Base-by-base conservation (phyloP, 92 coral and sea anemone species). In the Muricea muricata region DNA sequence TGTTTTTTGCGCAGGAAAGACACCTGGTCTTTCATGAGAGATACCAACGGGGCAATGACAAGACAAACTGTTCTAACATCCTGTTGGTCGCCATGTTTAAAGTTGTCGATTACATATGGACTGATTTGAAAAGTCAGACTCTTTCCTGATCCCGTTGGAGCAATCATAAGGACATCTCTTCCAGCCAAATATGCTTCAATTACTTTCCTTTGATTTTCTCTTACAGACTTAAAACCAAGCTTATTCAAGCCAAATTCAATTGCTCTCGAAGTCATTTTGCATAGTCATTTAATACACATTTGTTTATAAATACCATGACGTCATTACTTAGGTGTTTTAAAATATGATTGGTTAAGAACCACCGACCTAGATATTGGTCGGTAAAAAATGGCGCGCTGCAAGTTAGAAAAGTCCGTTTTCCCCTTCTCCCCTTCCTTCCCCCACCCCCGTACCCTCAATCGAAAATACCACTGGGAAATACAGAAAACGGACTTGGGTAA, bases 351-450 rank as follows among this genome's bases (percentile, higher is more conserved):
- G 21, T 82, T 76, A 82, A 76, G 41, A 76, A 35, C 83, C 86
- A 25, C 86, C 65, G 63, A 82, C 81, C 86, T 54, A 71, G 46
- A 82, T 65, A 35, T 57, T 40, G 86, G 81, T 54, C 34, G 86
- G 86, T 68, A 42, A 82, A 82, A 69, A 67, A 69, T 42, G 80
- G 86, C 86, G 86, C 86, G 86, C 17, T 13, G 86, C 86, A 81
- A 31, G 56, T 37, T 47, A 25, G 48, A 41, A 26, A 47, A 47
- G 79, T 26, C 79, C 31, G 79, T 75, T 41, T 31, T 6, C 33
- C 81, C 79, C 46, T 58, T 0, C 79, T 17, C 79, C 54, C 40
- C 54, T 18, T 58, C 26, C 79, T 42, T n/a, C 40, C 54, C 18
- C 54, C 34, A 35, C 18, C 79, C 42, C 42, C 42, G n/a, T n/a